Percentiles rank a stretch among this genome's conserved stretches.
Evolutionary conservation across 2,888 invertebrate species (phyloP).

Genomic region (Dyspetes luteomarginatus): DNA sequence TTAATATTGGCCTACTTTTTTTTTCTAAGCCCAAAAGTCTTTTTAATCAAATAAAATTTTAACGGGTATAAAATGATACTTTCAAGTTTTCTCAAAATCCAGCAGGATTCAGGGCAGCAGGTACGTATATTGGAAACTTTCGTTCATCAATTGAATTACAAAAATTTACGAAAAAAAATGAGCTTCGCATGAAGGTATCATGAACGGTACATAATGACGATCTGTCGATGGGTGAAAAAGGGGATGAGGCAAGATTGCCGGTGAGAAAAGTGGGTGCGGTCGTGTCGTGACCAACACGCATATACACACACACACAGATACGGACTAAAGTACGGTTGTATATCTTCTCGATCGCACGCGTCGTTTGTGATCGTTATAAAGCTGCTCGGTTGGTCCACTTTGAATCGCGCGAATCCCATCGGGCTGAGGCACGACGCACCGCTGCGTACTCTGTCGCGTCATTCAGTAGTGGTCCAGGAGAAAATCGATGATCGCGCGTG

Average conservation of each 20-base stretch:
- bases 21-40: no score
- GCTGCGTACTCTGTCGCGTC: background rate
- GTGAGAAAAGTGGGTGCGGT: slow-evolving; percentile 52
- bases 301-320: background rate
- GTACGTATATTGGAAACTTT: no score
- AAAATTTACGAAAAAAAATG: background rate
- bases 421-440: background rate
- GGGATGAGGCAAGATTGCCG: slow-evolving; percentile 25
- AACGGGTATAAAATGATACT: no score
- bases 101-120: no score
- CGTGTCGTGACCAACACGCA: background rate
- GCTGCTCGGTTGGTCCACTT: slow-evolving; percentile 61
- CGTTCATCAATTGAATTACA: no score
- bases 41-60: no score
- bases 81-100: no score
- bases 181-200: slow-evolving; percentile 35
- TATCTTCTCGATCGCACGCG: slow-evolving; percentile 52
- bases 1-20: no score
- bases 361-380: slow-evolving; percentile 58
- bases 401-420: slow-evolving; percentile 43
- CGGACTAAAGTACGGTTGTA: background rate
- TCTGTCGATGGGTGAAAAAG: slow-evolving; percentile 36
- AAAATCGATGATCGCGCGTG: slow-evolving; percentile 66
- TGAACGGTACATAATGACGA: slow-evolving; percentile 17
- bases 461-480: slow-evolving; percentile 24